Evolutionary conservation across 2,888 invertebrate species (phyloP).

Genomic region (Philonicus albiceps): DNA sequence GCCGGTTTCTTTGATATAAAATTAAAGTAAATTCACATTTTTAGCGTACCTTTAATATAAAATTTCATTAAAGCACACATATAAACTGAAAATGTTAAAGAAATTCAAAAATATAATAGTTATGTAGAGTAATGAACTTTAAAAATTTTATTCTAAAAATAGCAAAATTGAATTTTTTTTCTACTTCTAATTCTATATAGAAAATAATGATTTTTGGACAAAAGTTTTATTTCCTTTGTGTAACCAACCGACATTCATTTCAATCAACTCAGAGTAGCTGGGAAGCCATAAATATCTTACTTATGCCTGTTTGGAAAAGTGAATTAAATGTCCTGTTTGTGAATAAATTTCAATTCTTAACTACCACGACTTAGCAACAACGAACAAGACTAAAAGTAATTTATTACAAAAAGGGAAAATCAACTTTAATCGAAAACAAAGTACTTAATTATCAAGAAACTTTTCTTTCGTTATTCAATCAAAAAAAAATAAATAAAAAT

Average conservation of each 20-base stretch:
- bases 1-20: too few relatives aligned
- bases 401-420: neutral
- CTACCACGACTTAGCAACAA: neutral
- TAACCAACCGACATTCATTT: neutral
- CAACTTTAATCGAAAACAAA: neutral
- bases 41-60: too few relatives aligned
- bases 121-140: too few relatives aligned
- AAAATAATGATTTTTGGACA: neutral
- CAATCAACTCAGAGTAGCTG: neutral
- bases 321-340: neutral
- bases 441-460: neutral
- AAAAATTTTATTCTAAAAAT: too few relatives aligned
- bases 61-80: too few relatives aligned
- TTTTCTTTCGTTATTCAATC: neutral
- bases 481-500: too few relatives aligned
- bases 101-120: too few relatives aligned
- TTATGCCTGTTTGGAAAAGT: neutral
- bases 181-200: neutral
- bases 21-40: too few relatives aligned
- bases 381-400: neutral
- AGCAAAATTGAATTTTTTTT: too few relatives aligned
- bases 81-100: too few relatives aligned
- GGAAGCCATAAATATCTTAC: neutral
- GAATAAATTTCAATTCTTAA: neutral
- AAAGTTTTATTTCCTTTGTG: neutral